Base-by-base conservation (phyloP, 2,113 vertebrate species). In the Dissostichus mawsoni region DNA sequence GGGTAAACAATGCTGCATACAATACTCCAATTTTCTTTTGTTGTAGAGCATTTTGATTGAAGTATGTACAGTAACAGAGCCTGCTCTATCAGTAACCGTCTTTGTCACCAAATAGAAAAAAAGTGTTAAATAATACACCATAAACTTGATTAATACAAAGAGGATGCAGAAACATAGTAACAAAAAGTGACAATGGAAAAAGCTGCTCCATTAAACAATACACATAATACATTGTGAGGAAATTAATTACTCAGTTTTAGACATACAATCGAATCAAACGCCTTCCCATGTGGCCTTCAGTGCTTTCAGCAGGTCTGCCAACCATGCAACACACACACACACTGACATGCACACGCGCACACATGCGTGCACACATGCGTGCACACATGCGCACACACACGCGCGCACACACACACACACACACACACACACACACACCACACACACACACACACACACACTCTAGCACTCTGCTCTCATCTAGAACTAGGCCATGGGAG, bases 401-500 rank as follows among this genome's bases (percentile, higher is more conserved):
- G 73, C 56, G 58, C 61, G 44, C 47, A 44, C 63, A 44, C 68
- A 47, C 61, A 13, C 69, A 48, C 41, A 13, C 69, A 71, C 69
- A 51, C 70, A 52, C 68, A 55, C 67, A 69, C 67, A 69, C 29
- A 56, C n/a, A 36, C 50, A 53, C 66, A 36, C 25, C 48, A 67
- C 47, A 52, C 50, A 55, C 36, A 45, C 69, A 25, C 16, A 29
- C 61, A 78, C 82, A 78, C 68, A 84, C 3, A 29, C 29, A 29
- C 29, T 29, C 74, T 70, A 84, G 83, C 71, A 88, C 67, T 78
- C 41, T 63, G 77, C 83, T 80, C 89, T 86, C 92, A 90, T 92
- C 86, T 87, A 91, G 89, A 84, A 94, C 82, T 92, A 87, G 91
- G 90, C 92, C 94, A 94, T 81, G 12, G 75, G 86, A 90, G 81